Base-by-base conservation (phyloP, 2,113 vertebrate species). In the Nanorana parkeri region DNA sequence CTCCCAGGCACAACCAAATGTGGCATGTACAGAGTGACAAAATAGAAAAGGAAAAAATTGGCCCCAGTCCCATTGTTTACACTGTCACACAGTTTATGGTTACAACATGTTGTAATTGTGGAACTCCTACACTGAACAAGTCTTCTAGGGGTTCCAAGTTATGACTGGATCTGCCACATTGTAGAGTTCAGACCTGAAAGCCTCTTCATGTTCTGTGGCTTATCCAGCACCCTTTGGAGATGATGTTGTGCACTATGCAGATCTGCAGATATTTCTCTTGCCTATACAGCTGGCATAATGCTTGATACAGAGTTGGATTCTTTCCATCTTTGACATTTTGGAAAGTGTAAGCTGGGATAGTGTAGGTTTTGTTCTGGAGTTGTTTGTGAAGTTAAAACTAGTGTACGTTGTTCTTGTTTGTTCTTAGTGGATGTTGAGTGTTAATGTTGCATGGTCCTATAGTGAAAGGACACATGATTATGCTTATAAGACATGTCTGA, bases 381-480 rank as follows among this genome's bases (percentile, higher is more conserved):
- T 28, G 75, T 51, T 26, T 64, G 77, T 80, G 32, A 20, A 51
- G n/a, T 60, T 28, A 32, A 80, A 21, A 63, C 23, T 41, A 52
- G 17, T 61, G 55, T 80, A 55, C 4, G 16, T 0, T 71, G 36
- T 61, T 41, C 3, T 47, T 69, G 77, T 80, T 60, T 80, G 65
- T 20, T 69, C 29, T 56, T n/a, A 20, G 55, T 61, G 55, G 21
- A 24, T 47, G 41, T 32, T 56, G 23, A 55, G 51, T 72, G 21
- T 71, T 72, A 29, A 26, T 4, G 16, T 19, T 67, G 11, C 7
- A n/a, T 65, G 32, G 61, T 63, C 32, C 26, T 28, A n/a, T 65
- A 36, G 21, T 24, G 36, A 71, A 80, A 52, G 20, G 58, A 60
- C 17, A 61, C 36, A 24, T 81, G 58, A 2, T 81, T 28, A 19